phyloP scores from a whole-genome alignment of 2,113 vertebrate genomes.

The Rhipidura dahli region DNA sequence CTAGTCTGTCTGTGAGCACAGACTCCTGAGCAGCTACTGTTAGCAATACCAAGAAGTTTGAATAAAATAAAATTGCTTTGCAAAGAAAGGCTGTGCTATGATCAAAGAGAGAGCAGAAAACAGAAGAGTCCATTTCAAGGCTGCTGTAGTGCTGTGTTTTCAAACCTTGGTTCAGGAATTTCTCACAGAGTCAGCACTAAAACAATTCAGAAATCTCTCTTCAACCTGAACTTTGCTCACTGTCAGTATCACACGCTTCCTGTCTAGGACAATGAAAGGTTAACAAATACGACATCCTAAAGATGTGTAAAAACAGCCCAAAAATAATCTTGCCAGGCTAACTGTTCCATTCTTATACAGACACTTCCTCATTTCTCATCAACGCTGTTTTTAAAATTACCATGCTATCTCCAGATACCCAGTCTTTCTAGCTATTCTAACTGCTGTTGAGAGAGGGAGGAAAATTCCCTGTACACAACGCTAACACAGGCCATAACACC shows the following conservation, averaged over 20 bases:
- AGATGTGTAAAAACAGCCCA: not conserved
- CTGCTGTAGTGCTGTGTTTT: not conserved
- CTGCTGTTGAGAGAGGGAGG: not conserved
- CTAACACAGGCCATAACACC: not conserved
- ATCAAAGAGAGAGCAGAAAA: not conserved
- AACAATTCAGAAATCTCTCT: not conserved
- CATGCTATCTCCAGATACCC: not conserved
- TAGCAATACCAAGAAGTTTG: not conserved
- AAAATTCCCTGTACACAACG: not conserved
- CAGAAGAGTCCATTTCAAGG: not conserved
- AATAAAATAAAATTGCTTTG: not conserved
- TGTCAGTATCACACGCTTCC: not conserved
- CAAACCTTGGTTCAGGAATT: not conserved
- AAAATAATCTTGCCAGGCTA: not conserved
- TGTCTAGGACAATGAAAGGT: conserved; percentile 7
- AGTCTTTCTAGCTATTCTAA: not conserved
- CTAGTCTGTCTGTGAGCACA: not conserved
- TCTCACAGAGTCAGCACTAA: conserved; percentile 24
- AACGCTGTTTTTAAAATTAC: not conserved
- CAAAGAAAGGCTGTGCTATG: not conserved
- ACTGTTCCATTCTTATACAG: not conserved
- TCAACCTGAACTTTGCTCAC: conserved; percentile 26
- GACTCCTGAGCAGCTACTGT: not conserved
- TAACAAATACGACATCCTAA: not conserved
- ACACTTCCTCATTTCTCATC: not conserved